Conservation (phyloP, 2,888 invertebrate genomes). For the Hirtodrosophila cameraria region DNA sequence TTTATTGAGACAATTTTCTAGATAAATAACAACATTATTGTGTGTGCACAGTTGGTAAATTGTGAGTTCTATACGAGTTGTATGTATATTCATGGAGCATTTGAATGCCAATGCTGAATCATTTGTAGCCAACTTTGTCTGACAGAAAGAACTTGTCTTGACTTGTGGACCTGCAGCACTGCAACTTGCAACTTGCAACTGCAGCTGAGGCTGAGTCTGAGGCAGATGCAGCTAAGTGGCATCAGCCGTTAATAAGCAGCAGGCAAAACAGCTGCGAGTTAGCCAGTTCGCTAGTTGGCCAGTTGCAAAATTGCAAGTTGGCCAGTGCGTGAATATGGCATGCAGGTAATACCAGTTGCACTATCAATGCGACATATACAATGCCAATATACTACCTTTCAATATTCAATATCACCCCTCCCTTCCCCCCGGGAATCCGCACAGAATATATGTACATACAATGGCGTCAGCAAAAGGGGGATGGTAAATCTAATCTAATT, state of each 20-base stretch:
- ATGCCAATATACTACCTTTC: slow-evolving; percentile 37
- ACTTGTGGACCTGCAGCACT: slow-evolving; percentile 32
- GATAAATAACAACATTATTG: slow-evolving; percentile 34
- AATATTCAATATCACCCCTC: slow-evolving; percentile 12
- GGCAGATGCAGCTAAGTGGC: not conserved
- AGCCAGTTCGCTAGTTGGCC: slow-evolving; percentile 12
- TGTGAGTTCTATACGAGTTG: slow-evolving; percentile 8
- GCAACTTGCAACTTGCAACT: slow-evolving; percentile 4
- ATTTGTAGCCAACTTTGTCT: slow-evolving; percentile 38
- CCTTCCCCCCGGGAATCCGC: too few species aligned
- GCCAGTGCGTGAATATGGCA: slow-evolving; percentile 31
- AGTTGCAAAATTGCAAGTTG: slow-evolving; percentile 21
- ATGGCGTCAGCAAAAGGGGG: too few species aligned
- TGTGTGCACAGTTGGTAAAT: slow-evolving; percentile 23
- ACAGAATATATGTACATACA: too few species aligned
- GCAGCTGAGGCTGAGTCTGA: slow-evolving; percentile 11
- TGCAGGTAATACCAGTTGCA: slow-evolving; percentile 48
- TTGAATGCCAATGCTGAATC: slow-evolving; percentile 36
- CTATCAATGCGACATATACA: slow-evolving; percentile 5
- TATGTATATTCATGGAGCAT: slow-evolving; percentile 24
- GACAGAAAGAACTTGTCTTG: slow-evolving; percentile 55
- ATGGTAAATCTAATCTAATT: too few species aligned
- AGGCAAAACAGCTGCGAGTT: slow-evolving; percentile 37
- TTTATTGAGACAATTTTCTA: not conserved
- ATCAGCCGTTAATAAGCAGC: slow-evolving; percentile 32